Percentiles rank a stretch among this genome's conserved stretches.
Evolutionary conservation across 2,888 invertebrate genomes (phyloP).

Genomic region (Rhaphigaster nebulosa): DNA sequence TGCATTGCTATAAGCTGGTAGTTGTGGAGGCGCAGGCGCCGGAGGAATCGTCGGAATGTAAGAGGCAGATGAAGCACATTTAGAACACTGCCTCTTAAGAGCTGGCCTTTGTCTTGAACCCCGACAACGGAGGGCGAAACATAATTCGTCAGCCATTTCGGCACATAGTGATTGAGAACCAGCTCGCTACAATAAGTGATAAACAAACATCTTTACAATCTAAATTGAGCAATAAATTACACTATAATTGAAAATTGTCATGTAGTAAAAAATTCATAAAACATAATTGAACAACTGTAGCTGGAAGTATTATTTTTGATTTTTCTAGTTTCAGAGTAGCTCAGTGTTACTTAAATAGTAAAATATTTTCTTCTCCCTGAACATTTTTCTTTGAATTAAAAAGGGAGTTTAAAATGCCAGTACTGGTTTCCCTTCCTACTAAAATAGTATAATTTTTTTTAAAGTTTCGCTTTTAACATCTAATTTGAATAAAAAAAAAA

Average conservation of each 20-base stretch:
- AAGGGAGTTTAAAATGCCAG: no score
- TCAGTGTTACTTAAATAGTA: no score
- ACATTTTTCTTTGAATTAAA: no score
- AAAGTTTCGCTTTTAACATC: no score
- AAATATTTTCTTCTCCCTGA: no score
- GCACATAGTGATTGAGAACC: constrained; percentile 79
- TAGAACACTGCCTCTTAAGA: constrained; percentile 76
- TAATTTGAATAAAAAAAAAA: no score
- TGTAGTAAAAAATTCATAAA: not conserved
- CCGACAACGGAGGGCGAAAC: constrained; percentile 76
- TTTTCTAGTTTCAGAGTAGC: no score
- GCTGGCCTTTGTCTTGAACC: constrained; percentile 79
- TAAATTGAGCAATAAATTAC: not conserved
- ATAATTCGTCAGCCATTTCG: constrained; percentile 82
- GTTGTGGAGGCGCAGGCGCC: constrained; percentile 68
- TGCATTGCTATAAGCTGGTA: constrained; percentile 62
- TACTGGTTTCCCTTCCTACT: no score
- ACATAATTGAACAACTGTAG: not conserved
- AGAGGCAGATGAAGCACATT: constrained; percentile 72
- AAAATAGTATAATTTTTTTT: no score
- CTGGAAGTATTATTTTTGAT: no score
- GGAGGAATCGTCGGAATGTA: constrained; percentile 70
- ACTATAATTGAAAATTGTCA: not conserved
- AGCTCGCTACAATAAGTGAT: constrained; percentile 56
- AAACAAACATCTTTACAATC: not conserved